Conservation (phyloP, 2,113 vertebrate genomes). For the Mirza zaza region DNA sequence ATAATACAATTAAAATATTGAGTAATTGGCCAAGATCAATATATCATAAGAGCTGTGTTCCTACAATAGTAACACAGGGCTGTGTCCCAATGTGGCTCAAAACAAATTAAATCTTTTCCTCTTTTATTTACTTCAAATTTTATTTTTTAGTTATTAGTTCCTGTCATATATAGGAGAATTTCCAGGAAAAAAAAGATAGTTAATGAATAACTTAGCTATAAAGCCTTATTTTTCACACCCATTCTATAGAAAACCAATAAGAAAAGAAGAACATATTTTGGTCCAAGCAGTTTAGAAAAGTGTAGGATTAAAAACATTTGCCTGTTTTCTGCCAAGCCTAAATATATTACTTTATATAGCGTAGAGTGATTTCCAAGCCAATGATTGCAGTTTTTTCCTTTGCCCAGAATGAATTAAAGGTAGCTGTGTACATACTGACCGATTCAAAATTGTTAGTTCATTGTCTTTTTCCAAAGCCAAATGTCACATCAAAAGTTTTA, state of each 20-base stretch:
- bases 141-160: neutral
- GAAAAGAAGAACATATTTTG: neutral
- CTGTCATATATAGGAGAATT: neutral
- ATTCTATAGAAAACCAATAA: neutral
- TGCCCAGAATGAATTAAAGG: neutral
- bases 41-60: neutral
- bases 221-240: neutral
- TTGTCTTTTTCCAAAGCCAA: neutral
- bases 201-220: neutral
- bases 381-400: neutral
- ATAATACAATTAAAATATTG: neutral
- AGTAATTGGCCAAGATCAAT: neutral
- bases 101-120: neutral
- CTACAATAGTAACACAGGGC: neutral
- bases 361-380: neutral
- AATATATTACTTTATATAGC: neutral
- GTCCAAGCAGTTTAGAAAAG: neutral
- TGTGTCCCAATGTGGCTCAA: neutral
- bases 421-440: neutral
- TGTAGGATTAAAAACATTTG: neutral
- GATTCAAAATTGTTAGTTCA: conserved; percentile 38
- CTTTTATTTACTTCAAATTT: neutral
- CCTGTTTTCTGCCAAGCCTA: neutral
- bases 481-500: neutral
- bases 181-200: neutral